phyloP scores from a whole-genome alignment of 2,888 invertebrate species.

The Synanthedon myopaeformis region DNA sequence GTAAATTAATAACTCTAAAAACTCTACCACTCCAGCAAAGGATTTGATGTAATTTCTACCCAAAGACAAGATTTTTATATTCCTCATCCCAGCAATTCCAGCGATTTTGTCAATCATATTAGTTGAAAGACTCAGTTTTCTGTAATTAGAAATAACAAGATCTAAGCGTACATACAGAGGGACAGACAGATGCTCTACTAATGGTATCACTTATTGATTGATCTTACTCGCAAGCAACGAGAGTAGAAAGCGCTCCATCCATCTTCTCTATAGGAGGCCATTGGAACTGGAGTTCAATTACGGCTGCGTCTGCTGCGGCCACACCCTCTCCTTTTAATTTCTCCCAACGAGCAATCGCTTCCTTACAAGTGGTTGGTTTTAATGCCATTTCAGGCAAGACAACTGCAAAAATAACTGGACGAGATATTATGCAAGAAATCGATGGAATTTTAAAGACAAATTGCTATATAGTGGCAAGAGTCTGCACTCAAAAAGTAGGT shows the following conservation, averaged over 20 bases:
- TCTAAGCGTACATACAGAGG: too few relatives aligned
- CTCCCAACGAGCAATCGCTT: conserved; percentile 89
- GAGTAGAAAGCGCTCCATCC: conserved; percentile 86
- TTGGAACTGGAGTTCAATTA: conserved; percentile 86
- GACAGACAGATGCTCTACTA: too few relatives aligned
- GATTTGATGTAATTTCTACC: conserved; percentile 91
- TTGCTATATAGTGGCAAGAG: too few relatives aligned
- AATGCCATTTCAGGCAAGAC: conserved; percentile 19
- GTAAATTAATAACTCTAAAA: too few relatives aligned
- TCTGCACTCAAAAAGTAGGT: too few relatives aligned
- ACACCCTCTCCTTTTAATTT: conserved; percentile 72
- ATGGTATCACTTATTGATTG: background rate
- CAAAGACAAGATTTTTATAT: conserved; percentile 84
- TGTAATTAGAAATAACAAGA: conserved; percentile 36
- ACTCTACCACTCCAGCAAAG: conserved; percentile 79
- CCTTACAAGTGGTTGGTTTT: conserved; percentile 81
- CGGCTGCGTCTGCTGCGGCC: conserved; percentile 74
- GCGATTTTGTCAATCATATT: conserved; percentile 95
- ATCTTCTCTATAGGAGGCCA: conserved; percentile 96
- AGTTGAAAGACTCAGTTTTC: conserved; percentile 89
- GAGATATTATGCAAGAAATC: too few relatives aligned
- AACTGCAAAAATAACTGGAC: too few relatives aligned
- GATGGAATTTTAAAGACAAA: too few relatives aligned
- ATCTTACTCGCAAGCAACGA: conserved; percentile 81
- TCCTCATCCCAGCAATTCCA: conserved; percentile 85